Evolutionary conservation across 2,888 invertebrate species (phyloP).

Genomic region (Anthoptus insignis): DNA sequence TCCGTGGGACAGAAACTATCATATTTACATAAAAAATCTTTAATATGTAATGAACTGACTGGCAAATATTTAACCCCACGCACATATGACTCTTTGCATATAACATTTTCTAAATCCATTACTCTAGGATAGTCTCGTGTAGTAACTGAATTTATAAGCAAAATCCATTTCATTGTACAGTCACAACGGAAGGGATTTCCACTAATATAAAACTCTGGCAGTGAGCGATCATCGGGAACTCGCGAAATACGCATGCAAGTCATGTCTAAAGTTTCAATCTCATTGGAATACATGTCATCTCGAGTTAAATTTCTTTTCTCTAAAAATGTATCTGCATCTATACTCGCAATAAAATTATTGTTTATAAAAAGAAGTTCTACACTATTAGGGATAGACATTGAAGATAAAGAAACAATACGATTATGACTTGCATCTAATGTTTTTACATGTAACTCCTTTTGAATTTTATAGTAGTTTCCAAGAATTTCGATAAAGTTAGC

Average conservation of each 20-base stretch:
- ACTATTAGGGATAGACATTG: conserved; percentile 95
- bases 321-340: conserved; percentile 94
- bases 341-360: conserved; percentile 94
- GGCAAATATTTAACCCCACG: conserved; percentile 93
- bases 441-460: conserved; percentile 92
- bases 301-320: conserved; percentile 94
- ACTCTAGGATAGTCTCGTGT: conserved; percentile 94
- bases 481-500: conserved; percentile 95
- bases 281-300: conserved; percentile 96
- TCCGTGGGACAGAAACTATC: conserved; percentile 96
- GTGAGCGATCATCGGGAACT: conserved; percentile 89
- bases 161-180: conserved; percentile 98
- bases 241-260: conserved; percentile 92
- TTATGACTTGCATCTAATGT: conserved; percentile 97
- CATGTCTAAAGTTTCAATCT: conserved; percentile 93
- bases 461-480: conserved; percentile 95
- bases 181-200: conserved; percentile 98
- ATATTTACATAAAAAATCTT: conserved; percentile 97
- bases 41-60: conserved; percentile 91
- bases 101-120: conserved; percentile 95
- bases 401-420: conserved; percentile 92
- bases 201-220: conserved; percentile 96
- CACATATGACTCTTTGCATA: conserved; percentile 95
- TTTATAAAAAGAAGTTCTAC: conserved; percentile 96
- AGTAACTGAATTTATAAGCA: conserved; percentile 94